Conservation (phyloP, 2,113 vertebrate genomes). For the Plestiodon gilberti region DNA sequence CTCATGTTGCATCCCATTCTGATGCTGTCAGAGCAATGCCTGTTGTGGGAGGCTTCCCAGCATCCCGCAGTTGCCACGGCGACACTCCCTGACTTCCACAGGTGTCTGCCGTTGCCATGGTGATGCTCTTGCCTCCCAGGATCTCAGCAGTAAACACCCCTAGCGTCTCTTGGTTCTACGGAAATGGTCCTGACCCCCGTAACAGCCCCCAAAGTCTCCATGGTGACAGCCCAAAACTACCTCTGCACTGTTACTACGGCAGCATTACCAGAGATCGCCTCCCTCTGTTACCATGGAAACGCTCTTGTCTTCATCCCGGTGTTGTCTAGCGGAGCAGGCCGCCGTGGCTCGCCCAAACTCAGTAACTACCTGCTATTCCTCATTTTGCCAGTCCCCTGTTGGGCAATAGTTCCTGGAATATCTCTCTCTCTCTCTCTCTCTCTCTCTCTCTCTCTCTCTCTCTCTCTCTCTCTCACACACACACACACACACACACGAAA, state of each 20-base stretch:
- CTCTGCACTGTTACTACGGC: conserved; percentile 15
- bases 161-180: conserved; percentile 18
- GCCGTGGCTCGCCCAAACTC: not conserved
- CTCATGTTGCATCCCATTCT: too few species aligned
- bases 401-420: not conserved
- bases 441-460: not conserved
- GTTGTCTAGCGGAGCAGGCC: not conserved
- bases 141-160: not conserved
- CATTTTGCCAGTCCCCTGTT: not conserved
- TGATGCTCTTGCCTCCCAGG: not conserved
- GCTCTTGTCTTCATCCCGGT: conserved; percentile 5
- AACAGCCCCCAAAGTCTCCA: conserved; percentile 13
- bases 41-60: not conserved
- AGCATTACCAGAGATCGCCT: conserved; percentile 22
- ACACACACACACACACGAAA: not conserved
- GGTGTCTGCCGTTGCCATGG: not conserved
- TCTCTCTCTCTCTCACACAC: not conserved
- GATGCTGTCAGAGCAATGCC: not conserved
- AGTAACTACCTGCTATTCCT: not conserved
- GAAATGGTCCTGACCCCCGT: conserved; percentile 21
- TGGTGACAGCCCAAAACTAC: conserved; percentile 25
- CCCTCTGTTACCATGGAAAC: conserved; percentile 30
- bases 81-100: not conserved
- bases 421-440: not conserved
- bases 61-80: not conserved